A percentile compares a stretch with the other conserved stretches of the same genome.
phyloP scores from a whole-genome alignment of 1,140 invertebrate species.

The Neotoxoptera formosana region DNA sequence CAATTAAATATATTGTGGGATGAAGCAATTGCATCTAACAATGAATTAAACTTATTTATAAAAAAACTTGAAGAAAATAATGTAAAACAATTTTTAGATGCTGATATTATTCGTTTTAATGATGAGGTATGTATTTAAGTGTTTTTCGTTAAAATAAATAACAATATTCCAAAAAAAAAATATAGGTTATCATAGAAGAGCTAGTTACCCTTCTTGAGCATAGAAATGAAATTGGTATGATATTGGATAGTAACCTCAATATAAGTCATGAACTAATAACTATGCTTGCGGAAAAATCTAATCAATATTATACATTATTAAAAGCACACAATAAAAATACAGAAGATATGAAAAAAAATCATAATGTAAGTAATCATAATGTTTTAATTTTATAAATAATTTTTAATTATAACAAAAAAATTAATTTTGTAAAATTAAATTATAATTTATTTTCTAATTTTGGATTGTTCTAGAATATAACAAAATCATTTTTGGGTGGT shows the following conservation, averaged over 20 bases:
- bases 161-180: not conserved
- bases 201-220: slow-evolving; percentile 18
- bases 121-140: not conserved
- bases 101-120: slow-evolving; percentile 11
- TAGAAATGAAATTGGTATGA: slow-evolving; percentile 56
- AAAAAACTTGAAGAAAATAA: slow-evolving; percentile 47
- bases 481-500: slow-evolving; percentile 57
- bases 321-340: slow-evolving; percentile 42
- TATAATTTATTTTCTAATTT: not conserved
- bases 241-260: slow-evolving; percentile 39
- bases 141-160: not conserved
- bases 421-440: not conserved
- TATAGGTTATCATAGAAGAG: slow-evolving; percentile 32
- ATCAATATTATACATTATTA: slow-evolving; percentile 50
- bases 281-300: slow-evolving; percentile 49
- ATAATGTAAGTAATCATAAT: slow-evolving; percentile 37
- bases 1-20: slow-evolving; percentile 56
- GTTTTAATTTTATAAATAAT: not conserved
- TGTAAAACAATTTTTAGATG: slow-evolving; percentile 52
- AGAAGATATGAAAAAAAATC: slow-evolving; percentile 54
- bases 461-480: slow-evolving; percentile 45
- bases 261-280: slow-evolving; percentile 43
- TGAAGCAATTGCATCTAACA: slow-evolving; percentile 42
- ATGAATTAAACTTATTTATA: slow-evolving; percentile 33
- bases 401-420: not conserved